Evolutionary conservation across 2,113 vertebrate species (phyloP).

Genomic region (Myiozetetes cayanensis): DNA sequence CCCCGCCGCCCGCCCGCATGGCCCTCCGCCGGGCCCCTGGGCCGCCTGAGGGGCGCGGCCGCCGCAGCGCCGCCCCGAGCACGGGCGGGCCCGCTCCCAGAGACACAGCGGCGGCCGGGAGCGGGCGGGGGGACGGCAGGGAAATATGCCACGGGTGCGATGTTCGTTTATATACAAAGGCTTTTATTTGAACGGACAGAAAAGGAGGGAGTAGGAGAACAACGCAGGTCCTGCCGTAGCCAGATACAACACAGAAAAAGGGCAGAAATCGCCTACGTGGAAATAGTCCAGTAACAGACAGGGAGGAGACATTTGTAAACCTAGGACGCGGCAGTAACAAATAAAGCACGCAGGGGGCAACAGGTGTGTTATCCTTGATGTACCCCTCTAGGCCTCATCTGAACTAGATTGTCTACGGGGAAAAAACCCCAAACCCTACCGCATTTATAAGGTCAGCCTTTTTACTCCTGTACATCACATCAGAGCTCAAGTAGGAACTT

Average conservation of each 20-base stretch:
- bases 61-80: neutral
- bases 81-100: neutral
- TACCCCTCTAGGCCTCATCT: accelerated
- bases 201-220: accelerated
- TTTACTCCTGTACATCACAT: accelerated
- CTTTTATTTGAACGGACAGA: neutral
- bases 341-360: neutral
- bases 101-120: neutral
- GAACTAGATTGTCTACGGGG: neutral
- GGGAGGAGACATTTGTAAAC: neutral
- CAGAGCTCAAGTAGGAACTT: neutral
- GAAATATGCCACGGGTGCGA: accelerated
- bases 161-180: accelerated
- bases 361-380: accelerated
- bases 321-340: accelerated
- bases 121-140: too few species aligned
- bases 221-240: accelerated
- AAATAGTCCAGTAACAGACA: accelerated
- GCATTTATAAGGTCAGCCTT: neutral
- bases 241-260: neutral
- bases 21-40: too few species aligned
- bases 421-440: accelerated
- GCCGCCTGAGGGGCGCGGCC: neutral
- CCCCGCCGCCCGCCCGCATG: too few species aligned
- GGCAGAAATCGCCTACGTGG: accelerated